Evolutionary conservation across 2,113 vertebrate species (phyloP).

Genomic region (Strix uralensis): DNA sequence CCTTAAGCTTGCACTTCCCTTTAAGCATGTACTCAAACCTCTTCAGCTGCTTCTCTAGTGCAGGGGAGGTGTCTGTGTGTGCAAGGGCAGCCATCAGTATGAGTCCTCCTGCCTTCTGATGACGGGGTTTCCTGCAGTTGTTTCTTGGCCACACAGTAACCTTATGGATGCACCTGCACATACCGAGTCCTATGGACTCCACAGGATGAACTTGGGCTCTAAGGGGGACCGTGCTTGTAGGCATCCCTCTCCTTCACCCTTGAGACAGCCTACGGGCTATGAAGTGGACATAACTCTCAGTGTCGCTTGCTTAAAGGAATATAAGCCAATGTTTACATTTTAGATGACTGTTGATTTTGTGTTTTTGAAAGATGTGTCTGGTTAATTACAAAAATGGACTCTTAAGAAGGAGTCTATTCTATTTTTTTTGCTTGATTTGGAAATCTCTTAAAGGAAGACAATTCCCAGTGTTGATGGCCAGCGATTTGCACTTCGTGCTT

Average conservation of each 20-base stretch:
- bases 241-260: neutral
- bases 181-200: neutral
- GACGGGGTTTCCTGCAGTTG: neutral
- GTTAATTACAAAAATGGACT: neutral
- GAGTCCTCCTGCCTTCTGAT: neutral
- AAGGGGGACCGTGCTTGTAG: neutral
- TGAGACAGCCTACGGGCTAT: neutral
- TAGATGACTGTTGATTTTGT: neutral
- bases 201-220: fast-evolving
- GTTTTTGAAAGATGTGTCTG: neutral
- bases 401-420: neutral
- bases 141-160: neutral
- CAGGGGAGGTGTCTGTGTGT: neutral
- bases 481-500: neutral
- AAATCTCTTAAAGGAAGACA: neutral
- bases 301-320: neutral
- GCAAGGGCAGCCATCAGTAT: neutral
- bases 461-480: neutral
- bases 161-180: fast-evolving
- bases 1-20: neutral
- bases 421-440: neutral
- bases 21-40: neutral
- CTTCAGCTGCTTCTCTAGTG: neutral
- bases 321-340: neutral
- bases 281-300: neutral